Base-by-base conservation (phyloP, 2,888 invertebrate species). In the Lamproptera curius region DNA sequence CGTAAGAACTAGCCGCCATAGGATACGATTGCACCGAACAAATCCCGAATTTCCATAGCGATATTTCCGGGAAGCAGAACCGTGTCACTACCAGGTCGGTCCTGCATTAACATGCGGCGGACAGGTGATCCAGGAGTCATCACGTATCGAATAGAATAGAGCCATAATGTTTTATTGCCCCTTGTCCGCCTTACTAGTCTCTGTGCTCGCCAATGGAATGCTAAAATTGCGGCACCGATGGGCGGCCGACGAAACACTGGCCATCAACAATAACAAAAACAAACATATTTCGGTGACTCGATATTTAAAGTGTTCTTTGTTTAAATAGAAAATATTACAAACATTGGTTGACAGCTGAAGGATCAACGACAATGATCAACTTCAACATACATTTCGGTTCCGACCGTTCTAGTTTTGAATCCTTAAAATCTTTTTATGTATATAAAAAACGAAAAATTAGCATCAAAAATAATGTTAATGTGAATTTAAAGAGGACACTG, bases 81-180 rank as follows among this genome's bases (percentile, higher is more conserved):
- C 76, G 71, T 80, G 81, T 78, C 70, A 65, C 67, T 68, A 67
- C 57, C 62, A 52, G 58, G 61, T 58, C 62, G 71, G 67, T 74
- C 78, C 78, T 76, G 72, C 77, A 85, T 87, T 87, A 85, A 76
- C 77, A 87, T 87, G 81, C 86, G 82, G 69, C 59, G 68, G 70
- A 73, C 81, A 81, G 68, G 75, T 78, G 76, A 74, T 75, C 75
- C 77, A 72, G 76, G 79, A 80, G 76, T 80, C 76, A 83, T 80
- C 85, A 87, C 87, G 87, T 87, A 83, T 73, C 74, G 78, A 84
- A 87, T 84, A 86, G 84, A 87, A 87, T 87, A 79, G 86, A 84
- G 70, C 74, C 70, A 82, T 87, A 81, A 87, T 83, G 78, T 85
- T 87, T 87, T 79, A 87, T 75, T 76, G 85, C 73, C 87, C 76